These are phyloP conservation scores for Lasioglossum marginatum DNA, from an alignment of 2,888 invertebrate genomes.

Conservation along the genomic window DNA sequence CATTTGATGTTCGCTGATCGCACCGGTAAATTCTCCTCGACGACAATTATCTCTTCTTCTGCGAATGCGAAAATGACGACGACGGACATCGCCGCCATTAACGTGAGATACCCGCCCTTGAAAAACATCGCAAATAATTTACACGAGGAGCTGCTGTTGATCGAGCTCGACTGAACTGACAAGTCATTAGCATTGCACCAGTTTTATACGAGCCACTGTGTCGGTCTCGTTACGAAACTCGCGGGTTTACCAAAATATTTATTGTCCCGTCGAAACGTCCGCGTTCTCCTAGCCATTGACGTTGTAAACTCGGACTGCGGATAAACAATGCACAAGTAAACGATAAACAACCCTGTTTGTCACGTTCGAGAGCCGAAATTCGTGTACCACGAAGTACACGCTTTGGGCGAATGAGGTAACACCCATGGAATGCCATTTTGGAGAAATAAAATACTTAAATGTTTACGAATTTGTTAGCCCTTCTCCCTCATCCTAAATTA, in stretches of 20 bases:
- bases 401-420: not conserved
- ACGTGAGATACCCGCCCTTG: conserved; percentile 47
- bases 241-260: conserved; percentile 25
- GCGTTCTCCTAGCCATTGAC: not conserved
- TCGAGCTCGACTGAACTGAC: conserved; percentile 20
- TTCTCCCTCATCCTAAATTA: too few relatives aligned
- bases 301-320: not conserved
- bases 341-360: not conserved
- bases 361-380: not conserved
- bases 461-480: not conserved
- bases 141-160: not conserved
- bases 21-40: not conserved
- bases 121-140: not conserved
- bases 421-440: not conserved
- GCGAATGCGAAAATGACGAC: conserved; percentile 38
- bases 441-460: not conserved
- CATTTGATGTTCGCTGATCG: conserved; percentile 77
- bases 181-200: not conserved
- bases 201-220: conserved; percentile 34
- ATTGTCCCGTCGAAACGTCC: conserved; percentile 9
- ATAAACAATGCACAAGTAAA: not conserved
- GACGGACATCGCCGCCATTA: conserved; percentile 53
- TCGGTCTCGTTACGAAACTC: not conserved
- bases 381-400: not conserved
- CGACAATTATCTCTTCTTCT: not conserved